phyloP scores from a whole-genome alignment of 2,888 invertebrate species.

The Papilio demoleus region DNA sequence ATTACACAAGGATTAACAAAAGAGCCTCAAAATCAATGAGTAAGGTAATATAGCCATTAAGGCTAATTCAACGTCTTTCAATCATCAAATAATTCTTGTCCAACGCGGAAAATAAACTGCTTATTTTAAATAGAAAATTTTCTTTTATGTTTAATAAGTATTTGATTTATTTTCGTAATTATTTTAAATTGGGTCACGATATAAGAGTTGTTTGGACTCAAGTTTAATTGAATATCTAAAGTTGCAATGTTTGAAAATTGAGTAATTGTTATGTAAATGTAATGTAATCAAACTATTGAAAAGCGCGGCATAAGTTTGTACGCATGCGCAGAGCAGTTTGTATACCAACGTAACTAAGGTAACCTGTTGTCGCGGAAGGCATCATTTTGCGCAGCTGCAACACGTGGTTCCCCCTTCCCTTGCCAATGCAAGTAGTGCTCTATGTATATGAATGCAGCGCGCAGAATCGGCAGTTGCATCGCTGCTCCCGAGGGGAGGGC shows the following conservation, averaged over 20 bases:
- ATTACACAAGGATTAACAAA: no score
- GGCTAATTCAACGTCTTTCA: no score
- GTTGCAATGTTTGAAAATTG: neutral
- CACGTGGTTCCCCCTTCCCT: constrained; percentile 28
- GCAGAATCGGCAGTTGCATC: constrained; percentile 60
- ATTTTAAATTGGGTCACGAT: no score
- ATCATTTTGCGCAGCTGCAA: constrained; percentile 37
- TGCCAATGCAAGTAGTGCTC: constrained; percentile 28
- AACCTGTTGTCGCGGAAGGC: constrained; percentile 28
- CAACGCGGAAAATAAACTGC: no score
- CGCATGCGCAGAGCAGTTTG: constrained; percentile 10
- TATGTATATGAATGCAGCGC: constrained; percentile 52
- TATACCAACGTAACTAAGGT: constrained; percentile 25
- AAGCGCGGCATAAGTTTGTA: constrained; percentile 1
- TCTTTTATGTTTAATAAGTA: no score
- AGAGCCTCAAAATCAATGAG: no score
- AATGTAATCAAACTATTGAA: constrained; percentile 2
- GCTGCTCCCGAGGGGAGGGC: constrained; percentile 46
- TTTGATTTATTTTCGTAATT: no score
- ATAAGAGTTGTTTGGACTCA: no score
- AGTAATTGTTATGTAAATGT: neutral
- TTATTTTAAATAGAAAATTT: no score
- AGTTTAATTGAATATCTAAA: neutral
- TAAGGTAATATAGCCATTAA: no score
- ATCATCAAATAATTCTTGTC: no score